phyloP scores from a whole-genome alignment of 1,140 invertebrate species.

The Lamellibrachia luymesi region DNA sequence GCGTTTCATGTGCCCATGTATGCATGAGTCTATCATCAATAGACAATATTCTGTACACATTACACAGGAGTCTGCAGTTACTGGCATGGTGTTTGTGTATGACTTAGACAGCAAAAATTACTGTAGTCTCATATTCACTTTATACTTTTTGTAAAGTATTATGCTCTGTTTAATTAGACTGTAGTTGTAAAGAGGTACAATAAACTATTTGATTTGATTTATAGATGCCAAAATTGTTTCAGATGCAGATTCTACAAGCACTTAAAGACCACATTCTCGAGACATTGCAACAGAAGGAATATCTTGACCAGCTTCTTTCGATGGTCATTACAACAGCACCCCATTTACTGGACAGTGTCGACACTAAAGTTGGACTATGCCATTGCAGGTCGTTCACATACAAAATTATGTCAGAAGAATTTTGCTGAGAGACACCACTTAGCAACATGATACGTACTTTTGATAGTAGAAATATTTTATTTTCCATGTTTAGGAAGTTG shows the following conservation, averaged over 20 bases:
- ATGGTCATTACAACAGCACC: conserved; percentile 6
- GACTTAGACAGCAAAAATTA: too few relatives aligned
- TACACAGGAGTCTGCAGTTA: too few relatives aligned
- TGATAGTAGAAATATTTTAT: neutral
- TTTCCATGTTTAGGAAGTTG: neutral
- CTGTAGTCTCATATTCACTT: too few relatives aligned
- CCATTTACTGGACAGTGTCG: neutral
- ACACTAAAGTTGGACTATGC: conserved; percentile 9
- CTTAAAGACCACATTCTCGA: conserved; percentile 16
- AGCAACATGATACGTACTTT: neutral
- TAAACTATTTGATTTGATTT: neutral
- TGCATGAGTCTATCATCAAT: too few relatives aligned
- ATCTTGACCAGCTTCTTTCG: conserved; percentile 11
- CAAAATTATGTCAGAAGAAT: conserved; percentile 6
- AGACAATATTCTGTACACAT: too few relatives aligned
- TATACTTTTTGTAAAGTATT: too few relatives aligned
- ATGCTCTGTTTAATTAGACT: neutral
- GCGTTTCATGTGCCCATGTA: too few relatives aligned
- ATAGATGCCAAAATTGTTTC: neutral
- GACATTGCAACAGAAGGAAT: conserved; percentile 11
- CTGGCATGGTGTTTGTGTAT: too few relatives aligned
- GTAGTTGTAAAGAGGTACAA: neutral
- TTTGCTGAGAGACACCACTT: conserved; percentile 7
- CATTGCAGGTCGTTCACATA: neutral
- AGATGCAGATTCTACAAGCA: conserved; percentile 14